phyloP scores from a whole-genome alignment of 2,888 invertebrate species.

The Epinotia bilunana region DNA sequence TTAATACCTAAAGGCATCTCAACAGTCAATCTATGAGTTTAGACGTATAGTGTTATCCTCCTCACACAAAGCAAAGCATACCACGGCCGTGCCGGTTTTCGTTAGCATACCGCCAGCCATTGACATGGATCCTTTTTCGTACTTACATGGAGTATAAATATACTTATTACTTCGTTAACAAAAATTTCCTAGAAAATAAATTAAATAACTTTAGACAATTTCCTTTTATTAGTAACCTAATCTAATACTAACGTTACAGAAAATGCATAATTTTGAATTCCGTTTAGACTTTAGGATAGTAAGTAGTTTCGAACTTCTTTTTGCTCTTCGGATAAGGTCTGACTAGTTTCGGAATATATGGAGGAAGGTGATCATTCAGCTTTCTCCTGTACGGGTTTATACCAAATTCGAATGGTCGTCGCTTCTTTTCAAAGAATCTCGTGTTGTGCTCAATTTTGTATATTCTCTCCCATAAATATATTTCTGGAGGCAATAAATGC shows the following conservation, averaged over 20 bases:
- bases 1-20: too few species aligned
- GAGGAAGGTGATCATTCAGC: conserved; percentile 87
- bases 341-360: conserved; percentile 88
- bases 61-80: too few species aligned
- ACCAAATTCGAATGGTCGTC: conserved; percentile 88
- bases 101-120: too few species aligned
- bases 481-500: conserved; percentile 86
- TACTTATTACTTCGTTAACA: too few species aligned
- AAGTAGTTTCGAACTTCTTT: conserved; percentile 87
- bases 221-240: conserved; percentile 19
- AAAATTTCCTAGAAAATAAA: background rate
- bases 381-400: conserved; percentile 86
- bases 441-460: conserved; percentile 90
- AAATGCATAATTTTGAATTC: background rate
- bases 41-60: too few species aligned
- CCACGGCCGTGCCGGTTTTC: too few species aligned
- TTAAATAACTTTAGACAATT: background rate
- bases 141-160: too few species aligned
- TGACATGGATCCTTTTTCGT: too few species aligned
- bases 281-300: conserved; percentile 85
- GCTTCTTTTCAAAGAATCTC: conserved; percentile 87
- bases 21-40: too few species aligned
- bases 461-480: conserved; percentile 92
- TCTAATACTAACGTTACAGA: background rate
- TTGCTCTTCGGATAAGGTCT: conserved; percentile 86